These are phyloP conservation scores for Amorpha juglandis DNA, from an alignment of 2,888 invertebrate genomes.

Conservation along the genomic window DNA sequence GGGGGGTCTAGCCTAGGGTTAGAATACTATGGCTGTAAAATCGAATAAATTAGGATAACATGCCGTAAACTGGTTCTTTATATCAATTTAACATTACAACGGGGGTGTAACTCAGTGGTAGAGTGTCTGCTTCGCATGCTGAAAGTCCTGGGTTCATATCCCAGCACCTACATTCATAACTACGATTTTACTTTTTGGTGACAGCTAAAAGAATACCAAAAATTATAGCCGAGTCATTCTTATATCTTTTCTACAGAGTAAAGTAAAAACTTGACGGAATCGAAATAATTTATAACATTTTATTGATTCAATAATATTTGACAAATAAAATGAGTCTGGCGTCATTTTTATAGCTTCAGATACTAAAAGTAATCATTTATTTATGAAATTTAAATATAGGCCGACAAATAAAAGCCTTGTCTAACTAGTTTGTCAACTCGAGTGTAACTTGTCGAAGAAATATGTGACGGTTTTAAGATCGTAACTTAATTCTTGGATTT, in stretches of 20 bases:
- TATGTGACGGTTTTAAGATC: not conserved
- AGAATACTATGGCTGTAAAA: no score
- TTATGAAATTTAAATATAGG: slow-evolving; percentile 1
- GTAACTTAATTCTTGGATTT: no score
- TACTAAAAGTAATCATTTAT: not conserved
- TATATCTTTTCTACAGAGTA: no score
- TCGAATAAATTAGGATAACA: no score
- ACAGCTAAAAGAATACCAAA: no score
- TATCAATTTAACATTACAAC: not conserved
- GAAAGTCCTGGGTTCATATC: slow-evolving; percentile 87
- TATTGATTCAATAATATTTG: not conserved
- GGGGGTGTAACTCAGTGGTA: slow-evolving; percentile 84
- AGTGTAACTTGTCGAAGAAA: not conserved
- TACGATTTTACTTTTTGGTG: no score
- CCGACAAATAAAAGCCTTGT: not conserved
- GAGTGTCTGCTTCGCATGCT: slow-evolving; percentile 88
- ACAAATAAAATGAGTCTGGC: not conserved
- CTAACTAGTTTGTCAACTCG: not conserved
- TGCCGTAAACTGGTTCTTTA: not conserved
- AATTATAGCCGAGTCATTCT: no score
- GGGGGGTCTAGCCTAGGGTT: no score
- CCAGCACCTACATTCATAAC: slow-evolving; percentile 72
- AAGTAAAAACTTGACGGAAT: no score
- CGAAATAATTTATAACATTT: not conserved
- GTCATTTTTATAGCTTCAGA: not conserved